These are phyloP conservation scores for Pasiphila rectangulata DNA, from an alignment of 2,888 invertebrate species.

Conservation along the genomic window DNA sequence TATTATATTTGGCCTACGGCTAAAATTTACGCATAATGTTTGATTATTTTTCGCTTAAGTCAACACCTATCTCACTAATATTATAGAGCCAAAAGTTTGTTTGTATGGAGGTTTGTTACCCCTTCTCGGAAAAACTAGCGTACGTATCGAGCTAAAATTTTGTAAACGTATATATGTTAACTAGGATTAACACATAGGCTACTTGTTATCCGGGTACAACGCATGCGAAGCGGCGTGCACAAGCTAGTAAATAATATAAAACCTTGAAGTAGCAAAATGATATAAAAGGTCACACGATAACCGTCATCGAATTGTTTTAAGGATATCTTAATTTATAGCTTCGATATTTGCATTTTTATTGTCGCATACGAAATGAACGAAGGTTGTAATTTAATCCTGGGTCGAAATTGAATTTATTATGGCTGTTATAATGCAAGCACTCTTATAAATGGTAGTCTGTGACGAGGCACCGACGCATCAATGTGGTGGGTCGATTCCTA, in stretches of 20 bases:
- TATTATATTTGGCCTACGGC: no score
- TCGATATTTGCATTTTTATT: conserved; percentile 78
- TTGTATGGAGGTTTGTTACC: no score
- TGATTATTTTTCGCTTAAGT: no score
- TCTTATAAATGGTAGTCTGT: conserved; percentile 39
- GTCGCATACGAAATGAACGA: conserved; percentile 67
- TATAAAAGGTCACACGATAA: conserved; percentile 45
- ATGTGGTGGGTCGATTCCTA: conserved; percentile 1
- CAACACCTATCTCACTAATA: no score
- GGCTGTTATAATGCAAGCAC: conserved; percentile 22
- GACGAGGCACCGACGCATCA: conserved; percentile 9
- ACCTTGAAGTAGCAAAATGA: conserved; percentile 39
- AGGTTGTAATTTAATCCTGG: conserved; percentile 68
- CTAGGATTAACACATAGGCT: no score
- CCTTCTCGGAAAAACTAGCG: no score
- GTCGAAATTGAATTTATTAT: conserved; percentile 76
- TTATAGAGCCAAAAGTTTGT: no score
- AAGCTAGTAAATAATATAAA: background rate
- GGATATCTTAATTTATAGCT: conserved; percentile 60
- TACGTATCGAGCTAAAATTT: no score
- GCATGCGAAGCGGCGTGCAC: no score
- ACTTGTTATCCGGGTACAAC: no score
- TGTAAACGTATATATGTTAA: no score
- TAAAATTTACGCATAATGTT: no score
- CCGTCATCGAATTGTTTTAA: conserved; percentile 49